phyloP scores from a whole-genome alignment of 2,113 vertebrate genomes.

The Bettongia penicillata region DNA sequence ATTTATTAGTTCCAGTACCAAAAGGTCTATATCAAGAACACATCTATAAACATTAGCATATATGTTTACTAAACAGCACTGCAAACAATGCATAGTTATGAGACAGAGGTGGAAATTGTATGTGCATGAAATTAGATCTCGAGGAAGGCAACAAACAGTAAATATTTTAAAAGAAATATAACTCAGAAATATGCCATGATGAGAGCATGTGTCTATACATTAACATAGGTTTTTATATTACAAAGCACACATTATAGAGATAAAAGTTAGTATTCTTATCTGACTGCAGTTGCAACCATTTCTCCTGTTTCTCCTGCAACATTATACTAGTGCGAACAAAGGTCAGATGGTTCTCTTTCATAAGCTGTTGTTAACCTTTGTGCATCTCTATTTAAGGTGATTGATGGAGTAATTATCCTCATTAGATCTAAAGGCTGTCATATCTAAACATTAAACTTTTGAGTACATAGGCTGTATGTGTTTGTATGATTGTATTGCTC shows the following conservation, averaged over 20 bases:
- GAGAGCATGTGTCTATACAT: not conserved
- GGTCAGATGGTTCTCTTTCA: not conserved
- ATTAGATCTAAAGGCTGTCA: not conserved
- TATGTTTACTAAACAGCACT: not conserved
- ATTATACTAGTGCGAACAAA: not conserved
- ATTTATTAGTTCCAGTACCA: not conserved
- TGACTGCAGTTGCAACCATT: not conserved
- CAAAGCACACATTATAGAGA: too few species aligned
- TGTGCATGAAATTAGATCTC: not conserved
- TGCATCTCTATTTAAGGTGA: not conserved
- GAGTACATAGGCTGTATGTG: not conserved
- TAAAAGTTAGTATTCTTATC: not conserved
- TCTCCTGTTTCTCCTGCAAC: not conserved
- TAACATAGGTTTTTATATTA: too few species aligned
- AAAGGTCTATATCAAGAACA: too few species aligned
- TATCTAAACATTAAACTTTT: not conserved
- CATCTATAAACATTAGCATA: not conserved
- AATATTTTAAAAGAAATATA: not conserved
- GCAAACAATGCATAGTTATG: not conserved
- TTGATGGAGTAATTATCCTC: not conserved
- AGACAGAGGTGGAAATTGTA: not conserved
- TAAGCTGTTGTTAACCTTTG: not conserved
- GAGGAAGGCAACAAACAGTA: not conserved
- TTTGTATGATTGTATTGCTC: not conserved
- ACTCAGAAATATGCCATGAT: not conserved